Percentiles rank a stretch among this genome's conserved stretches.
phyloP scores from a whole-genome alignment of 2,888 invertebrate genomes.

The Netelia inedita region DNA sequence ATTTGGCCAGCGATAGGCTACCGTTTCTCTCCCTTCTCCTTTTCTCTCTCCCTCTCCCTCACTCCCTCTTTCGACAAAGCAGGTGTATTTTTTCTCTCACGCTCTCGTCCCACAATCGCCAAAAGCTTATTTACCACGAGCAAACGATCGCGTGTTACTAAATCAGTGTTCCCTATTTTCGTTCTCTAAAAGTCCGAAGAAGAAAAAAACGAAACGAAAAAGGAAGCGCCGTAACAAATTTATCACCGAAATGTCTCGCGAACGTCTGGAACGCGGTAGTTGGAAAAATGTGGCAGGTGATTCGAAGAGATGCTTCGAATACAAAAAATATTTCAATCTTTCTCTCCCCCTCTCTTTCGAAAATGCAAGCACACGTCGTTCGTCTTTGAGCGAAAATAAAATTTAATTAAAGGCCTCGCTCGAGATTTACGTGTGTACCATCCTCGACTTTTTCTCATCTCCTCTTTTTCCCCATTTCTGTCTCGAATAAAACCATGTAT shows the following conservation, averaged over 20 bases:
- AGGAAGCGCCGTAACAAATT: neutral
- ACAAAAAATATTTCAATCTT: neutral
- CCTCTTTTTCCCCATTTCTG: neutral
- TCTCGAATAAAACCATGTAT: constrained; percentile 23
- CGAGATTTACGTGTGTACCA: constrained; percentile 28
- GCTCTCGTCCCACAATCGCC: neutral
- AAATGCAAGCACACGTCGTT: constrained; percentile 1
- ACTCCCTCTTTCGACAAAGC: neutral
- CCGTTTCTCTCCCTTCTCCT: constrained; percentile 1
- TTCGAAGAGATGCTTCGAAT: neutral
- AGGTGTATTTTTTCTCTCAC: constrained; percentile 45
- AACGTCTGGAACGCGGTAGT: no score
- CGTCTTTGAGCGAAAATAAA: constrained; percentile 31
- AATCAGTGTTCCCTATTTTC: constrained; percentile 26
- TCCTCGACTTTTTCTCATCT: neutral
- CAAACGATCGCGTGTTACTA: constrained; percentile 4
- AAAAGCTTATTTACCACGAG: constrained; percentile 9
- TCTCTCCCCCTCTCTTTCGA: no score
- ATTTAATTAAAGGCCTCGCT: constrained; percentile 32
- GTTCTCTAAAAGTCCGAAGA: neutral
- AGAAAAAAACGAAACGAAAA: neutral
- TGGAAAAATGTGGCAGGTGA: neutral
- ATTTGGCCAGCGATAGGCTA: constrained; percentile 31
- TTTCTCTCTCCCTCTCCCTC: neutral
- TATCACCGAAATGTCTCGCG: neutral